Conservation (phyloP, 2,888 invertebrate genomes). For the Melanargia galathea region DNA sequence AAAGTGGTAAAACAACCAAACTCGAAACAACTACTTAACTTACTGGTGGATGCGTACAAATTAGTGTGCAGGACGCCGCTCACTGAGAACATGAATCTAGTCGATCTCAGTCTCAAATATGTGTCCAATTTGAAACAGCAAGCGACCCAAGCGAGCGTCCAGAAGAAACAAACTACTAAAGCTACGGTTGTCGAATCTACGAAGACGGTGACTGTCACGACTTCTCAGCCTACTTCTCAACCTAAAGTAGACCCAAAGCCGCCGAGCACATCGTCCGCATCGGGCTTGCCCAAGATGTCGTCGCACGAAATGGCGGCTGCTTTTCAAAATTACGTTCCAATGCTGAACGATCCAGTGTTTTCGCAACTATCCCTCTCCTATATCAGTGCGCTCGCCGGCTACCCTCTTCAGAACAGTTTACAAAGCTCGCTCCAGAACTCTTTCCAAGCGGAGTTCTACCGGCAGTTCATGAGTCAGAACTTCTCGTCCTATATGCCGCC, state of each 20-base stretch:
- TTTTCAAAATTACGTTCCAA: slow-evolving; percentile 68
- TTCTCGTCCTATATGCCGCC: slow-evolving; percentile 63
- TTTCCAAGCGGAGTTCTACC: slow-evolving; percentile 74
- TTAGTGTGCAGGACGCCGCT: slow-evolving; percentile 83
- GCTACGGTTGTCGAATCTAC: slow-evolving; percentile 47
- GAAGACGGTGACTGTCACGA: slow-evolving; percentile 45
- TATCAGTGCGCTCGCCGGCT: slow-evolving; percentile 65
- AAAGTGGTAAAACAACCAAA: slow-evolving; percentile 84
- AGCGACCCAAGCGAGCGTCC: slow-evolving; percentile 60
- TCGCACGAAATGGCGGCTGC: slow-evolving; percentile 66
- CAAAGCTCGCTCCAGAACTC: slow-evolving; percentile 62
- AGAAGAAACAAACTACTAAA: slow-evolving; percentile 65
- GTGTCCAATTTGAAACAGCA: slow-evolving; percentile 82
- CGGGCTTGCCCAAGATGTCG: slow-evolving; percentile 62
- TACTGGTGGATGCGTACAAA: slow-evolving; percentile 88
- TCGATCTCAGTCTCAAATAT: slow-evolving; percentile 87
- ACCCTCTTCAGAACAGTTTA: slow-evolving; percentile 59
- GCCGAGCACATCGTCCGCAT: slow-evolving; percentile 42
- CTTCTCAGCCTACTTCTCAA: slow-evolving; percentile 40
- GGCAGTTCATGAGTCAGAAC: slow-evolving; percentile 65
- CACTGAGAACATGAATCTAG: slow-evolving; percentile 83
- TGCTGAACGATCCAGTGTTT: slow-evolving; percentile 64
- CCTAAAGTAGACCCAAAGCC: slow-evolving; percentile 51
- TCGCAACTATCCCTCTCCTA: slow-evolving; percentile 67
- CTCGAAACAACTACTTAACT: slow-evolving; percentile 83